Conservation (phyloP, 2,113 vertebrate species). For the Diphyllodes magnificus region DNA sequence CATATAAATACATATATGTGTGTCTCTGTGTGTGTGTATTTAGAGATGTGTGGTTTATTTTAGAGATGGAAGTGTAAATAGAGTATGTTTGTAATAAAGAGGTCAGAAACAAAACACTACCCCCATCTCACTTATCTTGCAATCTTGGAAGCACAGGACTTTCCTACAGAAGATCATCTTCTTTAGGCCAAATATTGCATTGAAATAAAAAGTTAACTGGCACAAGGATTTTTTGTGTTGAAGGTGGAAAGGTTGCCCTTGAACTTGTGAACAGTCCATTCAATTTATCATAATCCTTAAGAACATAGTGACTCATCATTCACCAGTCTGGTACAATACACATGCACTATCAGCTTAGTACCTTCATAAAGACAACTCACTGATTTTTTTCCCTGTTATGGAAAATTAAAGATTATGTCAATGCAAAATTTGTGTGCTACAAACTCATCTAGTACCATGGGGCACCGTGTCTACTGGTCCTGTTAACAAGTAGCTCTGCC, state of each 20-base stretch:
- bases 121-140: not conserved
- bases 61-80: not conserved
- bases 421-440: not conserved
- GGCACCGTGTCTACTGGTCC: not conserved
- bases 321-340: not conserved
- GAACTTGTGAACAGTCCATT: not conserved
- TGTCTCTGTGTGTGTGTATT: not conserved
- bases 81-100: not conserved
- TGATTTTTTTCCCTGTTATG: not conserved
- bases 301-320: conserved; percentile 9
- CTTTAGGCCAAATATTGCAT: not conserved
- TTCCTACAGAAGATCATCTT: not conserved
- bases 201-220: not conserved
- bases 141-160: not conserved
- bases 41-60: not conserved
- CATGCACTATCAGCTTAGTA: not conserved
- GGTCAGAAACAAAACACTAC: not conserved
- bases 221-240: not conserved
- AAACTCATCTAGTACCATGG: not conserved
- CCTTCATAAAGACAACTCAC: not conserved
- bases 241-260: not conserved
- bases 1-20: not conserved
- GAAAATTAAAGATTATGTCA: not conserved
- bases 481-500: not conserved
- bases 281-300: not conserved